Conservation (phyloP, 2,888 invertebrate species). For the Meiosimyza platycephala region DNA sequence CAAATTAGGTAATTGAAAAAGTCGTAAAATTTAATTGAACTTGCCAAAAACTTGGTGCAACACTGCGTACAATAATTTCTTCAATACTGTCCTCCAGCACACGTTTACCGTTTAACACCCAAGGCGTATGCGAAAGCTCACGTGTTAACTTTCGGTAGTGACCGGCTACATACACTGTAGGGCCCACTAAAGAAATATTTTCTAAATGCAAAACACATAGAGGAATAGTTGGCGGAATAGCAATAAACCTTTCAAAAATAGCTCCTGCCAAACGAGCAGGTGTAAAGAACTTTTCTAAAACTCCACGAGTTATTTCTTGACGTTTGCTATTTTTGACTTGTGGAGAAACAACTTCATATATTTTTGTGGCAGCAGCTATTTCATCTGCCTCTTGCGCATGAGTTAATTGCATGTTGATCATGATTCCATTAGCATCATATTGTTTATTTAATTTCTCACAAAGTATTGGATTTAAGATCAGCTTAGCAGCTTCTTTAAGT, state of each 20-base stretch:
- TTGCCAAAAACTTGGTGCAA: conserved; percentile 74
- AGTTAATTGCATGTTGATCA: conserved; percentile 66
- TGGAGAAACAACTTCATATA: conserved; percentile 56
- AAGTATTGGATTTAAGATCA: conserved; percentile 74
- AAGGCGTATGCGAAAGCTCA: conserved; percentile 91
- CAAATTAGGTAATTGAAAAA: not conserved
- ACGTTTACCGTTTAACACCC: conserved; percentile 85
- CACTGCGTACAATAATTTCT: conserved; percentile 81
- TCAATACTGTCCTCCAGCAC: conserved; percentile 90
- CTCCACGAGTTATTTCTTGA: conserved; percentile 74
- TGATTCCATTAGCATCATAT: conserved; percentile 70
- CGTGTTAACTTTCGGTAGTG: conserved; percentile 88
- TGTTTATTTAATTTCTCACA: conserved; percentile 70
- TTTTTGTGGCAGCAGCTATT: conserved; percentile 66
- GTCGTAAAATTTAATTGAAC: not conserved
- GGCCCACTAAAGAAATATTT: conserved; percentile 59
- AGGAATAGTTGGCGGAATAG: conserved; percentile 70
- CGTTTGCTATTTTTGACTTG: conserved; percentile 51
- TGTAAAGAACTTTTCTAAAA: conserved; percentile 72
- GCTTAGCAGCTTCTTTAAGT: conserved; percentile 85
- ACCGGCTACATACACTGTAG: conserved; percentile 64
- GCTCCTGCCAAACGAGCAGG: conserved; percentile 68
- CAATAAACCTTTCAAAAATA: conserved; percentile 69
- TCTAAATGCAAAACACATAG: conserved; percentile 50
- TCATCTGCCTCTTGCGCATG: conserved; percentile 72